Conservation (phyloP, 2,113 vertebrate species). For the Gambusia affinis region DNA sequence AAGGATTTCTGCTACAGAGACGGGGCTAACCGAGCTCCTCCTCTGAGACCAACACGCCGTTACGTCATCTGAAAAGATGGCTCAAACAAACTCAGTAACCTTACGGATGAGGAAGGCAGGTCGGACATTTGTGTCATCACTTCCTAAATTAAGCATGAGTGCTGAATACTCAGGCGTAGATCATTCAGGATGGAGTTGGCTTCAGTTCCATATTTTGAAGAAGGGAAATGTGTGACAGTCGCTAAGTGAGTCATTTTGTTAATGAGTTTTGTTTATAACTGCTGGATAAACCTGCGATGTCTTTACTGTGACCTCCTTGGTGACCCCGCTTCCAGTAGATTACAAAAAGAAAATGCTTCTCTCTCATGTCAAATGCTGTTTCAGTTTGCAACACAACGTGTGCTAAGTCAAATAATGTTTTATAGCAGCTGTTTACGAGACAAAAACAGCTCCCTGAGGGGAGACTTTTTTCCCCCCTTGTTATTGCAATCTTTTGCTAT, state of each 20-base stretch:
- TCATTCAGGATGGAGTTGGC: conserved; percentile 1
- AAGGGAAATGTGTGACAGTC: conserved; percentile 30
- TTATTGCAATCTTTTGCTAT: conserved; percentile 1
- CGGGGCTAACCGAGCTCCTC: conserved; percentile 33
- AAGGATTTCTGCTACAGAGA: conserved; percentile 23
- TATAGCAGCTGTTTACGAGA: neutral
- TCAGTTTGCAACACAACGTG: neutral
- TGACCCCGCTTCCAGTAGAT: neutral
- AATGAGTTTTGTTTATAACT: neutral
- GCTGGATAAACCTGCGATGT: neutral
- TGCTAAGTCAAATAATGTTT: neutral
- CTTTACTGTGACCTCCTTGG: neutral
- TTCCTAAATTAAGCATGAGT: conserved; percentile 67
- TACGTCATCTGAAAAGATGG: conserved; percentile 33
- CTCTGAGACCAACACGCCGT: conserved; percentile 27
- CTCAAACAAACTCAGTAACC: conserved; percentile 64
- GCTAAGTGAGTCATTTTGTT: neutral
- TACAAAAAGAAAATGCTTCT: neutral
- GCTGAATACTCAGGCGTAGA: conserved; percentile 31
- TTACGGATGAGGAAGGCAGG: conserved; percentile 23
- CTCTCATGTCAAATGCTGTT: neutral
- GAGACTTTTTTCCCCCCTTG: too few species aligned
- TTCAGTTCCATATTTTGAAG: conserved; percentile 13
- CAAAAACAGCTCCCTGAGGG: neutral
- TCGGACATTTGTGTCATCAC: conserved; percentile 49